These are phyloP conservation scores for Orthosia gothica DNA, from an alignment of 2,888 invertebrate species.

Conservation along the genomic window DNA sequence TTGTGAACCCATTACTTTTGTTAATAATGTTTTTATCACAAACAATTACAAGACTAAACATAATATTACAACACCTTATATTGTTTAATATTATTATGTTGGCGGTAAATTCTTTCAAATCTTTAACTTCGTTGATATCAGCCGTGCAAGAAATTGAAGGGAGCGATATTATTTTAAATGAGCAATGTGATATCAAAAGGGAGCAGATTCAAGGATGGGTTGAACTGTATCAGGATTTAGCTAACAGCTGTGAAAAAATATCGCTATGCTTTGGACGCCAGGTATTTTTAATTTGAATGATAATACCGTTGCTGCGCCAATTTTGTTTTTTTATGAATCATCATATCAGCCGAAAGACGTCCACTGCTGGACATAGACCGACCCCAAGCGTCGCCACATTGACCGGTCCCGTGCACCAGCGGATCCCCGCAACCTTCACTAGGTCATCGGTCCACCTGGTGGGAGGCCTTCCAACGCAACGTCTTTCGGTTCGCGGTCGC, in stretches of 20 bases:
- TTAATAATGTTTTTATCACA: neutral
- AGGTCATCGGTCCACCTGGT: too few relatives aligned
- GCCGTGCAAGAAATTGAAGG: neutral
- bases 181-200: neutral
- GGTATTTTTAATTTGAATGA: slow-evolving; percentile 11
- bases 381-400: too few relatives aligned
- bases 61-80: neutral
- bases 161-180: neutral
- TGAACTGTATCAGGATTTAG: too few relatives aligned
- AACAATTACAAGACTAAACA: neutral
- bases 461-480: too few relatives aligned
- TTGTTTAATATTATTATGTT: slow-evolving; percentile 18
- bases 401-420: too few relatives aligned
- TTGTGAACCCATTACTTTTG: neutral
- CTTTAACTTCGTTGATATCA: slow-evolving; percentile 10
- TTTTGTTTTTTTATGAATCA: too few relatives aligned
- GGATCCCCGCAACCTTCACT: too few relatives aligned
- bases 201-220: slow-evolving; percentile 24
- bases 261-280: slow-evolving; percentile 21
- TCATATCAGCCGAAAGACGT: too few relatives aligned
- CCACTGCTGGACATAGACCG: too few relatives aligned
- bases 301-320: neutral
- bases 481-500: too few relatives aligned
- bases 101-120: neutral
- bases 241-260: slow-evolving; percentile 17